phyloP scores from a whole-genome alignment of 2,113 vertebrate species.

The Marmota flaviventris region DNA sequence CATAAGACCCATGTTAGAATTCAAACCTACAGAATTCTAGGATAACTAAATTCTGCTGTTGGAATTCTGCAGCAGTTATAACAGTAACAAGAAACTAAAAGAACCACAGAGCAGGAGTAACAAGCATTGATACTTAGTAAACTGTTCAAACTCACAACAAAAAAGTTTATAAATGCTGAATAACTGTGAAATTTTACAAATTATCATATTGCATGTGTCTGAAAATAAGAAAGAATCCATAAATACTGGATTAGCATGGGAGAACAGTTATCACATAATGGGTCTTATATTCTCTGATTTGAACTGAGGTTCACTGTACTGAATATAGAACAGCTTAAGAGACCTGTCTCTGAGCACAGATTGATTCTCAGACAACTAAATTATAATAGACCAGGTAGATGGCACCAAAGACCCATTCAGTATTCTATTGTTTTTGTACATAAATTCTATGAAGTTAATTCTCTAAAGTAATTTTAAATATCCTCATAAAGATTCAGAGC shows the following conservation, averaged over 20 bases:
- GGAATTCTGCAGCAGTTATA: background rate
- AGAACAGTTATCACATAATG: background rate
- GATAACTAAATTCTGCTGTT: background rate
- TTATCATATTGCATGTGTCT: background rate
- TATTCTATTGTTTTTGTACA: background rate
- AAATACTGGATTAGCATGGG: background rate
- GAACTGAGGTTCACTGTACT: background rate
- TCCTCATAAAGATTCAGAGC: background rate
- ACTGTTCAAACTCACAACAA: background rate
- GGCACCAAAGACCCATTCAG: background rate
- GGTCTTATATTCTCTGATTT: background rate
- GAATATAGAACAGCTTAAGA: background rate
- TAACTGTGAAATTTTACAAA: background rate
- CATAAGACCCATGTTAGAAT: background rate
- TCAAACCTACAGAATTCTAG: background rate
- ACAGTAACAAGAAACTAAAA: background rate
- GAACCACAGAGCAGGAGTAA: background rate
- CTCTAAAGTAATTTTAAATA: background rate
- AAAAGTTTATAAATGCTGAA: background rate
- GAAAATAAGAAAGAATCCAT: background rate
- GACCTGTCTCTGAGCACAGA: background rate
- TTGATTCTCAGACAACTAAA: background rate
- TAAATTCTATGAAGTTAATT: background rate
- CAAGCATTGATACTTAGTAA: background rate
- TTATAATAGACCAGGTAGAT: background rate